Base-by-base conservation (phyloP, 2,888 invertebrate species). In the Ommatoiulus sabulosus region DNA sequence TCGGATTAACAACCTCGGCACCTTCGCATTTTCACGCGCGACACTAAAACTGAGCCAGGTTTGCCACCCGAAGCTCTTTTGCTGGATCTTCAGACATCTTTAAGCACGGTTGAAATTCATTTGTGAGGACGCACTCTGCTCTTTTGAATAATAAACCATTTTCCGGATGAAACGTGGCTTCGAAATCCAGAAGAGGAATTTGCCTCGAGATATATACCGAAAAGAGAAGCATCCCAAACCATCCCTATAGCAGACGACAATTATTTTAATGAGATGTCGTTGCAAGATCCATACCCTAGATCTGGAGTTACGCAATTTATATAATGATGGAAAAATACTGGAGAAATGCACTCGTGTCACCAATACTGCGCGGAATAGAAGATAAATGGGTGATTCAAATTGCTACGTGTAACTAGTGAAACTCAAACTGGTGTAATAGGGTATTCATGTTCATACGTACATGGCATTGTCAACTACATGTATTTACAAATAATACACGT, bases 111-210 rank as follows among this genome's bases (percentile, higher is more conserved):
- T 24, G 72, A 72, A 72, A 24, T 72, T 72, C 63, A 72, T 72
- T 72, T 72, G 24, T 24, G 72, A 72, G 72, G 72, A 8, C 24
- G 6, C 24, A 24, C 24, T 72, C 72, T 72, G 5, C 10, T 72
- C 72, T 72, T 72, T 72, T 72, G 72, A 72, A 72, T 72, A 72
- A 72, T 72, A 72, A 72, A 72, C 72, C 72, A 72, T 72, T 24
- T 72, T 72, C 20, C 3, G 48, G 7, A 48, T 10, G 12, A 48
- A 48, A 48, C 8, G 12, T 48, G 48, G 48, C 12, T 48, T 48
- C 35, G 1, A 35, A 35, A 35, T 35, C 35, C 12, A 0, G 57
- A 12, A 3, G 3, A 8, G 57, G 57, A 57, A 57, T 72, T 24
- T 72, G 48, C 72, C 72, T 24, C 1, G 10, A 24, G 72, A 20